Evolutionary conservation across 2,797 vertebrate genomes (phyloP), one percentile per base, ranked within the genome.

Genomic region (Gastrophryne carolinensis): DNA sequence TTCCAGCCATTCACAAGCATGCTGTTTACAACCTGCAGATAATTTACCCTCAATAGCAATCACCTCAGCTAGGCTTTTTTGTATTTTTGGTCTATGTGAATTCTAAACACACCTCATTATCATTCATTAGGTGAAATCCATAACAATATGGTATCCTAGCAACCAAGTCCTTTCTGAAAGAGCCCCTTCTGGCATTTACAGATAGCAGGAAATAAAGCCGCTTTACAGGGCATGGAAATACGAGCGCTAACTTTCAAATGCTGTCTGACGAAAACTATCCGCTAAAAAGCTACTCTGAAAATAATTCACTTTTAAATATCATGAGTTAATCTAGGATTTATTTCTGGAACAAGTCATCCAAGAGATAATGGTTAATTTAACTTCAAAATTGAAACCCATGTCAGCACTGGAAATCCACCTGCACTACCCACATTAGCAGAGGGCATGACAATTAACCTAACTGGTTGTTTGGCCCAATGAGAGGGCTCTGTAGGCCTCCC

Each of bases 91-190:
- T 24, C 34, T 29, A 54, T 73, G 52, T 32, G 49, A 27, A 65
- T 23, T 37, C 67, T 35, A 81, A 82, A 80, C 64, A 50, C 26
- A 76, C 32, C 64, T 83, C 73, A 82, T 82, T 81, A 78, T 82
- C 79, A 83, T 86, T 81, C 81, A 68, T 47, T 77, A 81, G 73
- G 70, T 79, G 72, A 79, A 79, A 81, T 32, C 7, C 41, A 21
- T 74, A 83, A 80, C 39, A 82, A 78, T 56, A 32, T 57, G 62
- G 85, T 86, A 85, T 80, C 87, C 80, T 84, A 78, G 87, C 85
- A 91, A 89, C 86, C 29, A 61, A 0, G 1, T 3, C 67, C 66
- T 73, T 81, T 41, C 65, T 80, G 47, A 39, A 34, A 21, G 79
- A 69, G 41, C 74, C 73, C 80, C 81, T n/a, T 79, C 75, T 81